These are phyloP conservation scores for Cynopterus sphinx DNA, from an alignment of 2,797 vertebrate species.

Conservation along the genomic window DNA sequence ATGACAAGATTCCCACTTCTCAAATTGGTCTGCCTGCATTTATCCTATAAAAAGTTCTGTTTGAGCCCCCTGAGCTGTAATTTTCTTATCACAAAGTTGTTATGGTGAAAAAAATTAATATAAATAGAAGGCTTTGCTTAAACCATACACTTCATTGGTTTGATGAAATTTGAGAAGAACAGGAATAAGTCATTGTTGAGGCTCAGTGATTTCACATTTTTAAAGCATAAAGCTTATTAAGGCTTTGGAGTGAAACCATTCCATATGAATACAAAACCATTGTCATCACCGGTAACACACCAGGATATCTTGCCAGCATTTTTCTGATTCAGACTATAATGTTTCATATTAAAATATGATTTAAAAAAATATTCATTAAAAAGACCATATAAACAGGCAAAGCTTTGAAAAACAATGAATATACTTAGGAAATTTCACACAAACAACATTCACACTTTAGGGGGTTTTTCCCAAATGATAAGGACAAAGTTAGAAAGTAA, in stretches of 20 bases:
- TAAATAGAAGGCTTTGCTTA: neutral
- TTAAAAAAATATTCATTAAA: conserved; percentile 29
- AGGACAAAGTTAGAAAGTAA: neutral
- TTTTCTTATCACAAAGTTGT: neutral
- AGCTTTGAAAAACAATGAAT: conserved; percentile 9
- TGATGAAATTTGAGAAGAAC: conserved; percentile 38
- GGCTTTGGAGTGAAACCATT: neutral
- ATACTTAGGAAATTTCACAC: neutral
- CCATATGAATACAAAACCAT: neutral
- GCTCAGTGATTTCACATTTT: conserved; percentile 36
- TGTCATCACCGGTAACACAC: neutral
- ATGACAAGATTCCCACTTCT: neutral
- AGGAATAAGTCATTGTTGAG: neutral
- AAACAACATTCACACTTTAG: neutral
- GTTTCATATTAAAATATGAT: conserved; percentile 46
- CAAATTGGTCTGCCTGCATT: neutral
- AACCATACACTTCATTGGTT: neutral
- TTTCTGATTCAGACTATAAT: conserved; percentile 38
- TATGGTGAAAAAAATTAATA: neutral
- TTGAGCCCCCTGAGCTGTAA: neutral
- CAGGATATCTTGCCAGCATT: conserved; percentile 5
- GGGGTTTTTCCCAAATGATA: neutral
- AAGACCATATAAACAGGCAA: neutral
- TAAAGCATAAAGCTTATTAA: conserved; percentile 29
- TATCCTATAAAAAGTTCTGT: neutral